phyloP scores from a whole-genome alignment of 2,797 vertebrate genomes.

The Helostoma temminkii region DNA sequence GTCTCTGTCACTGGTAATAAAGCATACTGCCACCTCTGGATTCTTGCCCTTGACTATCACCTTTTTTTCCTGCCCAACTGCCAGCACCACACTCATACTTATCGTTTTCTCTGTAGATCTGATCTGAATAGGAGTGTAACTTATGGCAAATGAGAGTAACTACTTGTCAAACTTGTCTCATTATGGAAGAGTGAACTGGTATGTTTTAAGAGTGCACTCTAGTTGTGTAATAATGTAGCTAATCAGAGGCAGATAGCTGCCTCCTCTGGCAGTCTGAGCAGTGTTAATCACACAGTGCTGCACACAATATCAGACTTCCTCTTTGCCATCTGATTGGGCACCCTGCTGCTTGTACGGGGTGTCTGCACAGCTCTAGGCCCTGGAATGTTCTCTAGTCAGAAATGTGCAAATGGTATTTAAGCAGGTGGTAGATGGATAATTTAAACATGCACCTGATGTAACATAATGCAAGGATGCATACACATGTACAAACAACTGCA shows the following conservation, averaged over 20 bases:
- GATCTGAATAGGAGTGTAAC: constrained; percentile 52
- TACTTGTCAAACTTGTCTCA: constrained; percentile 37
- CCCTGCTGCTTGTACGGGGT: constrained; percentile 55
- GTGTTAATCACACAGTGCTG: constrained; percentile 61
- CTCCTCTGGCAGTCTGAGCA: constrained; percentile 44
- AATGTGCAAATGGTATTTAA: constrained; percentile 32
- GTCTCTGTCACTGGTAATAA: constrained; percentile 61
- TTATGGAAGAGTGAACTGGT: constrained; percentile 36
- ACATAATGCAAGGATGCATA: constrained; percentile 30
- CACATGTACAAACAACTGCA: constrained; percentile 22
- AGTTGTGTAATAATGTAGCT: constrained; percentile 30
- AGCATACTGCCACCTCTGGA: constrained; percentile 51
- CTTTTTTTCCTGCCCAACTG: constrained; percentile 48
- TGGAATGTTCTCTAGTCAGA: constrained; percentile 29
- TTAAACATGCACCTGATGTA: constrained; percentile 51
- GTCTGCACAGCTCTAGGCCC: constrained; percentile 49
- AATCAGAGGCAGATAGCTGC: constrained; percentile 48
- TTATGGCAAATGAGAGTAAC: constrained; percentile 13
- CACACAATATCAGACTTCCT: constrained; percentile 42
- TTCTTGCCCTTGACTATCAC: constrained; percentile 62
- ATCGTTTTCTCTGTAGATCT: constrained; percentile 26
- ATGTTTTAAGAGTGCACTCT: constrained; percentile 45
- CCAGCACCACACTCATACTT: constrained; percentile 23
- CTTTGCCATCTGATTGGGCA: constrained; percentile 45
- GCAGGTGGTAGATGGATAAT: constrained; percentile 66